phyloP scores from a whole-genome alignment of 2,888 invertebrate species.

The Hirtodrosophila confusa region DNA sequence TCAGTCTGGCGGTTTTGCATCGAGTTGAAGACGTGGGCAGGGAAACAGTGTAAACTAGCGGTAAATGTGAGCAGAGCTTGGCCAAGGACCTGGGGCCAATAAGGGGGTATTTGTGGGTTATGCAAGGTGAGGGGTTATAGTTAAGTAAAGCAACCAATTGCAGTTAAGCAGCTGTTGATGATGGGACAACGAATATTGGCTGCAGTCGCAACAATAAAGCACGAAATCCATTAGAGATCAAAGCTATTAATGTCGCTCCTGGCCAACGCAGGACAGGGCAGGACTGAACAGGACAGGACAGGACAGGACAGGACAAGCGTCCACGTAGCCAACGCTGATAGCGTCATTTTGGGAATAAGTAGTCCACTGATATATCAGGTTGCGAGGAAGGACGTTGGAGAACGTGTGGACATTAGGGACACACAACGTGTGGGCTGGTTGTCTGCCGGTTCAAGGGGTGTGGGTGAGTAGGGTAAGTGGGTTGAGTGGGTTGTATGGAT shows the following conservation, averaged over 20 bases:
- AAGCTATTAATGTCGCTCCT: slow-evolving; percentile 54
- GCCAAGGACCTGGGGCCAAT: too few species aligned
- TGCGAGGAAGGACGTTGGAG: slow-evolving; percentile 10
- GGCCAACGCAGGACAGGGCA: slow-evolving; percentile 4
- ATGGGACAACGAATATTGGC: slow-evolving; percentile 22
- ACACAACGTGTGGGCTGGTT: slow-evolving; percentile 28
- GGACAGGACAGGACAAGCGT: slow-evolving; percentile 12
- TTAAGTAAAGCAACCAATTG: slow-evolving; percentile 19
- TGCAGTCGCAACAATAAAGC: slow-evolving; percentile 52
- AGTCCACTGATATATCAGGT: slow-evolving; percentile 41
- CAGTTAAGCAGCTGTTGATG: slow-evolving; percentile 26
- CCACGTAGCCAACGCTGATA: slow-evolving; percentile 52
- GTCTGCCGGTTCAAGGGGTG: neutral
- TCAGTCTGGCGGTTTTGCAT: slow-evolving; percentile 19
- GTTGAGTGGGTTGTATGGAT: slow-evolving; percentile 7
- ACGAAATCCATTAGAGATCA: slow-evolving; percentile 69
- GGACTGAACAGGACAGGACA: slow-evolving; percentile 6
- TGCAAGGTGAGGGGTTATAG: neutral
- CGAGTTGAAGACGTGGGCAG: neutral
- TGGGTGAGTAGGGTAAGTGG: slow-evolving; percentile 1
- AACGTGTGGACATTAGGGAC: slow-evolving; percentile 62
- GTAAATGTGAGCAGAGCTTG: too few species aligned
- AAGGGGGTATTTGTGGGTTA: too few species aligned
- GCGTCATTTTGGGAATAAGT: slow-evolving; percentile 58
- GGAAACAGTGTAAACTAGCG: neutral